Conservation (phyloP, 2,113 vertebrate genomes). For the Serinus canaria region DNA sequence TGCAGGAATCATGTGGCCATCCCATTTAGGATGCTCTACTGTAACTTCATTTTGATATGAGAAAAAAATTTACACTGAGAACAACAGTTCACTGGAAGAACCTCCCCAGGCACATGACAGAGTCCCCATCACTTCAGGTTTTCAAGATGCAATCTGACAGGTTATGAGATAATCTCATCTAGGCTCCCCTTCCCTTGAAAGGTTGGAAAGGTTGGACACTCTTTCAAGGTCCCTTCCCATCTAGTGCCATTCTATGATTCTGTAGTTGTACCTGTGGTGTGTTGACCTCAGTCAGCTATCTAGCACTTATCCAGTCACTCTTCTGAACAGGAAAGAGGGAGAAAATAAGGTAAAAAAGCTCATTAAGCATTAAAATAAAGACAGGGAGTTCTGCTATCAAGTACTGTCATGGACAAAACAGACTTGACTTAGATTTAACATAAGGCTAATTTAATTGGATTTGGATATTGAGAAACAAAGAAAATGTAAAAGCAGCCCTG, state of each 20-base stretch:
- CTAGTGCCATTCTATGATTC: background rate
- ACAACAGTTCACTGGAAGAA: background rate
- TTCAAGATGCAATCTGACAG: background rate
- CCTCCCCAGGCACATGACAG: accelerated
- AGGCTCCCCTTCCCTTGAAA: background rate
- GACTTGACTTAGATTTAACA: background rate
- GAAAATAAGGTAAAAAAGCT: background rate
- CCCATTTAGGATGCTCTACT: background rate
- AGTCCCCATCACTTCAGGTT: background rate
- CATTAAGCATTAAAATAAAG: background rate
- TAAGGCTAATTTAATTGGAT: background rate
- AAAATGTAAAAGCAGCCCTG: background rate
- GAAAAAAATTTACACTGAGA: background rate
- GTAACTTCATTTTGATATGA: background rate
- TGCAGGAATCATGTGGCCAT: background rate
- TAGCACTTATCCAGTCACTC: background rate
- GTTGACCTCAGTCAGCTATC: background rate
- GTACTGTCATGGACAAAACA: background rate
- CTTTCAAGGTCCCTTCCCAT: background rate
- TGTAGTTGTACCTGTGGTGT: background rate
- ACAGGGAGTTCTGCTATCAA: background rate
- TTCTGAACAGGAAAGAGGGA: background rate
- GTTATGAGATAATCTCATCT: background rate
- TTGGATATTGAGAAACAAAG: background rate
- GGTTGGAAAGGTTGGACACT: background rate